These are phyloP conservation scores for Thelaira solivaga DNA, from an alignment of 2,888 invertebrate species.

Conservation along the genomic window DNA sequence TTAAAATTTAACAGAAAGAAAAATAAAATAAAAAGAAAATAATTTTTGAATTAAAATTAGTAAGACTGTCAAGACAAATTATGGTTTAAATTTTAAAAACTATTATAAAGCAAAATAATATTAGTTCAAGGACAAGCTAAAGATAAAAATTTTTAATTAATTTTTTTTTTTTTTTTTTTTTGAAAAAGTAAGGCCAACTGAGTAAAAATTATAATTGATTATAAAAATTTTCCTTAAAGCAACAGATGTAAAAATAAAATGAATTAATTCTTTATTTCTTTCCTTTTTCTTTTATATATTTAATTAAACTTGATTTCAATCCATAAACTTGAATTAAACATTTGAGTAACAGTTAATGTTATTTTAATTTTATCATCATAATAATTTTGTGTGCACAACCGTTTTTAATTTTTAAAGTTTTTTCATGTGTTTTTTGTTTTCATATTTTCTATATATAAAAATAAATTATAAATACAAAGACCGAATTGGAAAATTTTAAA, in stretches of 20 bases:
- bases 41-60: slow-evolving; percentile 22
- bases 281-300: not conserved
- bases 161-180: not conserved
- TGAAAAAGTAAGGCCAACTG: slow-evolving; percentile 6
- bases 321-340: slow-evolving; percentile 9
- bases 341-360: slow-evolving; percentile 30
- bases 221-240: not conserved
- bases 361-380: slow-evolving; percentile 20
- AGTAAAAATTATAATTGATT: not conserved
- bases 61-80: slow-evolving; percentile 29
- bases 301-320: too few species aligned
- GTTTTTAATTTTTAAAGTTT: slow-evolving; percentile 17
- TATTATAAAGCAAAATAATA: slow-evolving; percentile 7
- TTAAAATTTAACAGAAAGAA: slow-evolving; percentile 42
- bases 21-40: not conserved
- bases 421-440: slow-evolving; percentile 9
- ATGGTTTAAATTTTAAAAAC: not conserved
- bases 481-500: slow-evolving; percentile 1
- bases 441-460: not conserved
- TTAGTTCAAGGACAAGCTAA: not conserved
- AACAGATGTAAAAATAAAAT: not conserved
- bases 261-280: not conserved
- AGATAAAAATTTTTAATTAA: not conserved
- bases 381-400: slow-evolving; percentile 45
- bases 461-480: not conserved